These are phyloP conservation scores for Musca domestica DNA, from an alignment of 1,140 invertebrate species.

Conservation along the genomic window DNA sequence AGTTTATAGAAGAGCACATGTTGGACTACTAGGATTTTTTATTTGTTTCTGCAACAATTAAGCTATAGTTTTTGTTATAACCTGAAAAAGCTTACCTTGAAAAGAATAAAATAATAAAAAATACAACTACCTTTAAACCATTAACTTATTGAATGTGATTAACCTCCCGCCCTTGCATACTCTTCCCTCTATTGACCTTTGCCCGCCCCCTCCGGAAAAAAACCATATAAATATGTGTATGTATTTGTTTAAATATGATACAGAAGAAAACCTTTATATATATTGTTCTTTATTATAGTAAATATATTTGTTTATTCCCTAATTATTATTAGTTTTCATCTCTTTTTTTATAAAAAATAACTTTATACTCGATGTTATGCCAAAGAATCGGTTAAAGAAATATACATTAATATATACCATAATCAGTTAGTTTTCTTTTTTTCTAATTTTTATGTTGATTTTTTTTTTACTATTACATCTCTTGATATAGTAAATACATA, in stretches of 20 bases:
- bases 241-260: background rate
- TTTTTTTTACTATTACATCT: slow-evolving; percentile 6
- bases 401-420: slow-evolving; percentile 7
- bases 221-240: background rate
- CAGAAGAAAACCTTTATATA: slow-evolving; percentile 12
- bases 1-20: too few relatives aligned
- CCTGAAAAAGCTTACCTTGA: too few relatives aligned
- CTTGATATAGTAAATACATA: background rate
- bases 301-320: slow-evolving; percentile 13
- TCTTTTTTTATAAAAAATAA: slow-evolving; percentile 17
- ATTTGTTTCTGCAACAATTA: too few relatives aligned
- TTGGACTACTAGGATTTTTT: too few relatives aligned
- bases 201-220: background rate
- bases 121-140: too few relatives aligned
- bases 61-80: too few relatives aligned
- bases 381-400: slow-evolving; percentile 22
- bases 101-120: too few relatives aligned
- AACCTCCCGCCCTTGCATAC: too few relatives aligned
- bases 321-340: background rate
- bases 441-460: background rate
- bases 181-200: too few relatives aligned
- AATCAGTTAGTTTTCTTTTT: background rate
- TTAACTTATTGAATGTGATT: too few relatives aligned
- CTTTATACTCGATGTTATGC: slow-evolving; percentile 22
- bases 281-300: slow-evolving; percentile 22